Base-by-base conservation (phyloP, 2,888 invertebrate species). In the Danaus chrysippus region DNA sequence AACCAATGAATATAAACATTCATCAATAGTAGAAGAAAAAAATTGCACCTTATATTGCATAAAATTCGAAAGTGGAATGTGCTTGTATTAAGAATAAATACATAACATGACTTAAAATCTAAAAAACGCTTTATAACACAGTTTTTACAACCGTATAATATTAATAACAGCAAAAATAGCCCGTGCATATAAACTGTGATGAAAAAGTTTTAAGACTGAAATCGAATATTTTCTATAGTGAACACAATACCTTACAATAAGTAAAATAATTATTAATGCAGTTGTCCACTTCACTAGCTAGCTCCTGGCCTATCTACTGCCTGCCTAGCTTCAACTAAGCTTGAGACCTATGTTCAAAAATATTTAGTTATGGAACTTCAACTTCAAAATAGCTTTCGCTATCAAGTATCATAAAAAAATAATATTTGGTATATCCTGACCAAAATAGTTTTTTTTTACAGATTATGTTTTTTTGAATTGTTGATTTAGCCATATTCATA, bases 301-400 rank as follows among this genome's bases (percentile, higher is more conserved):
- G 73, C 77, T 77, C 78, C 77, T 76, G 80, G 82, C 86, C 87
- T 87, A 87, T 76, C 79, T 83, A 87, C 81, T 85, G 86, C 89
- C 90, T 91, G 90, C 90, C 89, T 89, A 89, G 88, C 86, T 83
- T 86, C 84, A 81, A 84, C 84, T 87, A 84, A 83, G 86, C 84
- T 89, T 89, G 83, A 81, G 73, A 90, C 91, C 91, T 91, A 91
- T 79, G 82, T 89, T 87, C 81, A 87, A 88, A 87, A 89, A 86
- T 64, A 53, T 55, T 62, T 46, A 15, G 59, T 62, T 49, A 49
- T 49, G 49, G 9, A 49, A 10, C 9, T 9, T 49, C 11, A 10
- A 10, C 49, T 49, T 49, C 6, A 49, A 49, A 49, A 15, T 49
- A 49, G 5, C 49, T 2, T 10, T 55, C 57, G 10, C 46, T 12